Evolutionary conservation across 2,113 vertebrate genomes (phyloP).

Genomic region (Echinops telfairi): DNA sequence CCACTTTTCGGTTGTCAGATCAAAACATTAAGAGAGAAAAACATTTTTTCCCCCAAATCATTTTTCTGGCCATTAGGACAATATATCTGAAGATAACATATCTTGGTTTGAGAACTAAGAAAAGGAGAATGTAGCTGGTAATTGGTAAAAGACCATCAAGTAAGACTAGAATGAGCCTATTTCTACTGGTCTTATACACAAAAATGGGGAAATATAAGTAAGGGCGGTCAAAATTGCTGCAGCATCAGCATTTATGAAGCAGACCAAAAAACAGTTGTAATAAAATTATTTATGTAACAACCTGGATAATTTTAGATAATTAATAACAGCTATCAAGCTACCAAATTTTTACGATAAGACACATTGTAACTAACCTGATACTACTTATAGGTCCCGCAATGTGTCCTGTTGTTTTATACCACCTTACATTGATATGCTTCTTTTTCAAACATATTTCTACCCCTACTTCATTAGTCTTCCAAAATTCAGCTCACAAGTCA

Average conservation of each 20-base stretch:
- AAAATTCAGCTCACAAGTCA: slow-evolving; percentile 28
- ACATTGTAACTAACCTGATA: neutral
- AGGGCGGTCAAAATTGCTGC: slow-evolving; percentile 6
- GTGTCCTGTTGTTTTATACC: neutral
- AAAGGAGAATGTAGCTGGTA: slow-evolving; percentile 7
- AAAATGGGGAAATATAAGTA: neutral
- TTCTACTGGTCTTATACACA: neutral
- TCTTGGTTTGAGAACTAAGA: slow-evolving; percentile 39
- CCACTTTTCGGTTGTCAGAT: too few species aligned
- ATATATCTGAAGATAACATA: slow-evolving; percentile 19
- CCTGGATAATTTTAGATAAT: neutral
- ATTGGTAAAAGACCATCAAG: neutral
- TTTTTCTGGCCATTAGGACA: neutral
- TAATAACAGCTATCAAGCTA: slow-evolving; percentile 28
- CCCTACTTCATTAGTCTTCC: slow-evolving; percentile 19
- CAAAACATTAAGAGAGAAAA: neutral
- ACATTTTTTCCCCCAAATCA: slow-evolving; percentile 45
- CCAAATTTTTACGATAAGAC: neutral
- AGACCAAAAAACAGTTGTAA: slow-evolving; percentile 57
- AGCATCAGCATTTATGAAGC: slow-evolving; percentile 26
- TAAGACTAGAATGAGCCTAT: neutral
- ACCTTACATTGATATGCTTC: neutral
- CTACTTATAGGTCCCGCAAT: neutral
- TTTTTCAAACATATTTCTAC: slow-evolving; percentile 46
- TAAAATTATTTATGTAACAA: slow-evolving; percentile 30